Evolutionary conservation across 2,113 vertebrate species (phyloP).

Genomic region (Bucco capensis): DNA sequence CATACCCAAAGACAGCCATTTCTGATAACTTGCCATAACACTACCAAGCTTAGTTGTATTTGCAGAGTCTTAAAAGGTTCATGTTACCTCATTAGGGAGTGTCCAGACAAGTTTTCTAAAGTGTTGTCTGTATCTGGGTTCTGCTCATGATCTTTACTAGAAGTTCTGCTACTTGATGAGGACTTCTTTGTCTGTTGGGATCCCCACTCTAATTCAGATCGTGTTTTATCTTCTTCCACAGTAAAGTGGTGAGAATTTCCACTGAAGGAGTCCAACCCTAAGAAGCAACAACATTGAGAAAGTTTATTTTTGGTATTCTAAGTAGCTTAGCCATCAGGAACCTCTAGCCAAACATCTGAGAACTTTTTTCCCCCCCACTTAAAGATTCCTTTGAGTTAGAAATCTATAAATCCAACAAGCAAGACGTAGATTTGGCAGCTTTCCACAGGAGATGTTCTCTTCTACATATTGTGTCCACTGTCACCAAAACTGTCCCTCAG

Average conservation of each 20-base stretch:
- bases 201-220: slow-evolving; percentile 70
- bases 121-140: slow-evolving; percentile 73
- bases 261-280: slow-evolving; percentile 63
- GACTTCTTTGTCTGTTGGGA: slow-evolving; percentile 74
- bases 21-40: background rate
- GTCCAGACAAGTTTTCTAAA: slow-evolving; percentile 74
- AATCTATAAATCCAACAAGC: background rate
- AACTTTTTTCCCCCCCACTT: background rate
- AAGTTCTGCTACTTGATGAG: slow-evolving; percentile 59
- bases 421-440: background rate
- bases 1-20: background rate
- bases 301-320: background rate
- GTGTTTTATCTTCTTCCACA: slow-evolving; percentile 76
- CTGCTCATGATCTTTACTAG: slow-evolving; percentile 70
- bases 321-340: background rate
- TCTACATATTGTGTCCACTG: background rate
- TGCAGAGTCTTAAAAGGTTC: background rate
- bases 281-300: slow-evolving; percentile 1
- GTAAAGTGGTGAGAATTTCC: slow-evolving; percentile 71
- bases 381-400: background rate
- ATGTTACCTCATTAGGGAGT: slow-evolving; percentile 81
- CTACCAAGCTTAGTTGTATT: background rate
- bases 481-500: background rate
- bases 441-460: background rate
- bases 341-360: background rate